Evolutionary conservation across 2,113 vertebrate species (phyloP), one percentile per base, ranked within the genome.

Genomic region (Tapirus terrestris): DNA sequence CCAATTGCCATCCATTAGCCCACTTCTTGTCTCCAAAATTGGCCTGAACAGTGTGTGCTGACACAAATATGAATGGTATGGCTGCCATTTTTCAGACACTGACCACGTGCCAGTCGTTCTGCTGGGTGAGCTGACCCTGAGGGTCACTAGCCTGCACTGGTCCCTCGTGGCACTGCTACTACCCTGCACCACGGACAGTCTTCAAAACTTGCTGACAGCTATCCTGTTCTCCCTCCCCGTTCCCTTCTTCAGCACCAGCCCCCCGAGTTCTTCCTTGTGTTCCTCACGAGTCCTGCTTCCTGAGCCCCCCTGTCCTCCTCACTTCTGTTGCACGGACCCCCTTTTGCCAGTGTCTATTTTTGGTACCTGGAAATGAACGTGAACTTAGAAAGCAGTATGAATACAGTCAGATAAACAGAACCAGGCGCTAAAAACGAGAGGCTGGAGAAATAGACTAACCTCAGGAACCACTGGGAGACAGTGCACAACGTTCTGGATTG

Each of bases 101-200:
- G 31, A 1, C 14, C 77, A 25, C 0, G 2, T 11, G 51, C 58
- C 12, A 51, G 48, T 33, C 43, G 51, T n/a, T 77, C 79, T 25
- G 51, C 27, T 48, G 56, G 45, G 16, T 1, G 25, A 81, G 75
- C 25, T 51, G 72, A 61, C 23, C 18, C 21, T 1, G 3, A 73
- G 60, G 43, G 20, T 48, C 91, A 17, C 18, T 17, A 45, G n/a
- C 61, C 4, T 23, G 1, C 72, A 14, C 0, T 11, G 6, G 39
- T 31, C n/a, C 25, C 70, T 6, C n/a, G 0, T 0, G 4, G n/a
- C 70, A 75, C 10, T 1, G 3, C 39, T 29, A 80, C 56, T 27
- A 3, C 39, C 39, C 9, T 6, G 53, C 0, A 0, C 33, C 61
- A 16, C 1, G 9, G 39, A 2, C 25, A 36, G 70, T 16, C 21